phyloP scores from a whole-genome alignment of 92 coral and sea anemone genomes.

The Palythoa grandis region DNA sequence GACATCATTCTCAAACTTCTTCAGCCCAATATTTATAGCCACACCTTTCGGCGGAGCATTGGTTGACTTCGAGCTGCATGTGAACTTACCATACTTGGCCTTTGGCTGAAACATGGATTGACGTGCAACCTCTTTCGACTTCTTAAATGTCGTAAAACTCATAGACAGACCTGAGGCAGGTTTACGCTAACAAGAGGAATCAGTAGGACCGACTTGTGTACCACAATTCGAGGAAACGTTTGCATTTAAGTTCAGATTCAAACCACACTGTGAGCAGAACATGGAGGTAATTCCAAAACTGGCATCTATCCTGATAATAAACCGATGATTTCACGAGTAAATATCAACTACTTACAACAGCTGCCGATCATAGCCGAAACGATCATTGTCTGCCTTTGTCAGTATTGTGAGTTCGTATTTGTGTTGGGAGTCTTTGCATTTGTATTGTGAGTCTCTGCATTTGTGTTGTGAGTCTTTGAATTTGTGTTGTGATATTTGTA shows the following conservation, averaged over 20 bases:
- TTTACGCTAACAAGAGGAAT: constrained; percentile 8
- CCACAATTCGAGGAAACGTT: constrained; percentile 33
- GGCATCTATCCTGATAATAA: neutral
- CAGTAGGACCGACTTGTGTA: constrained; percentile 25
- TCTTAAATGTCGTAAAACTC: constrained; percentile 8
- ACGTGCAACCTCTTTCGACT: constrained; percentile 14
- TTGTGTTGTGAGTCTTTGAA: no score
- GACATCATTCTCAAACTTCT: constrained; percentile 6
- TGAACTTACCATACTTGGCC: constrained; percentile 5
- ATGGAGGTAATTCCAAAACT: constrained; percentile 29
- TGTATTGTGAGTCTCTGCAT: no score
- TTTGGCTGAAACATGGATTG: constrained; percentile 20
- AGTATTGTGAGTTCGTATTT: neutral
- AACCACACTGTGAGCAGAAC: constrained; percentile 35
- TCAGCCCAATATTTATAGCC: constrained; percentile 1
- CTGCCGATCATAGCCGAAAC: constrained; percentile 25
- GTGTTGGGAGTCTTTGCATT: neutral
- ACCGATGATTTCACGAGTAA: constrained; percentile 15
- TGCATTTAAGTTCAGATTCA: constrained; percentile 33
- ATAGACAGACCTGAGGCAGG: constrained; percentile 12
- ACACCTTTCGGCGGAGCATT: neutral
- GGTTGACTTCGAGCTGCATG: neutral
- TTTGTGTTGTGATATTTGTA: no score
- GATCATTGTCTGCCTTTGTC: constrained; percentile 13
- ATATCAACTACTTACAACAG: constrained; percentile 22